Base-by-base conservation (phyloP, 2,797 vertebrate genomes). In the Poeciliopsis turneri region DNA sequence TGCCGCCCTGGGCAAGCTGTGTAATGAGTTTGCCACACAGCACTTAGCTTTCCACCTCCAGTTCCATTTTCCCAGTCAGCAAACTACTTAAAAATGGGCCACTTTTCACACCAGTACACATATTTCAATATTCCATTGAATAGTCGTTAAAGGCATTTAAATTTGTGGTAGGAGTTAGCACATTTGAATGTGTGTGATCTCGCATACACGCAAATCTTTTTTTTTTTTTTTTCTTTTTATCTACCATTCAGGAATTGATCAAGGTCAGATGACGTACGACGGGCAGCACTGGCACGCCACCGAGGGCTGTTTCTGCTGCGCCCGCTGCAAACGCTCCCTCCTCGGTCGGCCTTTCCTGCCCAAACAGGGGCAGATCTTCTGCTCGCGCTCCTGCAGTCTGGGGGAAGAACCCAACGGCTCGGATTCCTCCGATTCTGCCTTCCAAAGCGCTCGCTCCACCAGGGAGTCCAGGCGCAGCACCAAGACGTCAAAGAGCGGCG, bases 231-330 rank as follows among this genome's bases (percentile, higher is more conserved):
- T 85, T 4, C n/a, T 84, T 28, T 23, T 73, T 43, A 75, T 85
- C 2, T 77, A 76, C 75, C 72, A 43, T 78, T 33, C 88, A 99
- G 98, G 98, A 74, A 99, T 99, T 0, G 98, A 99, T 94, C 98
- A 99, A 91, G 98, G 98, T 83, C 98, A 99, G 92, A 99, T 99
- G 98, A 99, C 98, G 0, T 99, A 99, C 0, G 98, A 99, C 0
- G 98, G 98, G 41, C 98, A 99, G 80, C 98, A 99, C 93, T 99
- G 98, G 98, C 98, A 99, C 0, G 98, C 98, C 88, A 98, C 97
- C 0, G 98, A 99, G 91, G 95, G 95, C 89, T 99, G 98, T 84
- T 99, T 99, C 92, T 98, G 98, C 93, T 99, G 98, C 0, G 98
- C 97, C 0, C 97, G 97, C 86, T 99, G 98, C 90, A 98, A 98